Base-by-base conservation (phyloP, 2,113 vertebrate genomes). In the Protobothrops mucrosquamatus region DNA sequence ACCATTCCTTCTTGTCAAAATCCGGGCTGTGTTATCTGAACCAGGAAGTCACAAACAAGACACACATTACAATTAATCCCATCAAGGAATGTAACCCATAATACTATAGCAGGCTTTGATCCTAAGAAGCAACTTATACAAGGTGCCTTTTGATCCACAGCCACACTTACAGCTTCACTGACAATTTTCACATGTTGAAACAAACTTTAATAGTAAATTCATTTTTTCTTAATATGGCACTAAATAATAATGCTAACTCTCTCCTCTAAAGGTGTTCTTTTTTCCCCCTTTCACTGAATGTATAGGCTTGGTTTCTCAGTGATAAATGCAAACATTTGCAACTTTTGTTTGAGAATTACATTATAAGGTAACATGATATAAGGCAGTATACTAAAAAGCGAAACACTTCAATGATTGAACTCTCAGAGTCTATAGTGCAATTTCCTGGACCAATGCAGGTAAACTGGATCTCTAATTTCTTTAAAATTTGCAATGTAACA, bases 1-100 rank as follows among this genome's bases (percentile, higher is more conserved):
- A 29, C 99, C 98, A 23, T 98, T 98, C 92, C 98, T 97, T 93
- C 98, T 98, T 0, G 99, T 99, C 97, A 99, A 93, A 97, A 99
- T 99, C 90, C 98, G 98, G 94, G 99, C 99, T 23, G 99, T 99
- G 96, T 99, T 99, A 97, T 99, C 99, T 99, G 96, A 95, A 96
- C 51, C 7, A 87, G 95, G 91, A 52, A 90, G 91, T 59, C 46
- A 90, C 14, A 93, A 87, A 87, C 29, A 89, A 52, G 8, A 8
- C 22, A 52, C 26, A 43, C 5, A 86, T 90, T 87, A 87, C 23
- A 54, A 86, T 48, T 23, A 86, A 89, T 15, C 2, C 18, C 55
- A 89, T 43, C 55, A 89, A 56, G 48, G 6, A 57, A 59, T 46
- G 7, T 7, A 51, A 92, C 12, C 52, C 29, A 4, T 54, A 64